phyloP scores from a whole-genome alignment of 2,113 vertebrate genomes.

The Triplophysa tibetana region DNA sequence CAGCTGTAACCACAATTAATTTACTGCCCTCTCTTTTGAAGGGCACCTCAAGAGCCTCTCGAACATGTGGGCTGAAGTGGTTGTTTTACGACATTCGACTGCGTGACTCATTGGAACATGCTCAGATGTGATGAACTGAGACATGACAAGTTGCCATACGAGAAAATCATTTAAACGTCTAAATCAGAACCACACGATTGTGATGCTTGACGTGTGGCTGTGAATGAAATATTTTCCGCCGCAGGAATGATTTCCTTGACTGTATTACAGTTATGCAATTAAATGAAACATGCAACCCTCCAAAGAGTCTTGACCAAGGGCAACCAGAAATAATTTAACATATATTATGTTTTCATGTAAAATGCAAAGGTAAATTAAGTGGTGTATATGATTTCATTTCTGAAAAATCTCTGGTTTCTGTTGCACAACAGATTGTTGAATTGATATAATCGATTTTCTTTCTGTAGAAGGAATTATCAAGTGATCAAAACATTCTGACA shows the following conservation, averaged over 20 bases:
- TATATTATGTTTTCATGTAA: neutral
- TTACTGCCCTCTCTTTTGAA: constrained; percentile 26
- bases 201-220: neutral
- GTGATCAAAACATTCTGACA: neutral
- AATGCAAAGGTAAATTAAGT: neutral
- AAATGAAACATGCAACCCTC: constrained; percentile 12
- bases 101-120: neutral
- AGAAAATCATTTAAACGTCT: constrained; percentile 27
- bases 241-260: constrained; percentile 12
- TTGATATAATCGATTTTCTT: neutral
- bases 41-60: constrained; percentile 5
- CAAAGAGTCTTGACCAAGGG: neutral
- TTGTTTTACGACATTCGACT: constrained; percentile 11
- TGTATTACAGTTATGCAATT: constrained; percentile 14
- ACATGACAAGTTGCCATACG: constrained; percentile 21
- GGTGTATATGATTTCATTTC: neutral
- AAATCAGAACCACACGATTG: constrained; percentile 1
- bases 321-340: constrained; percentile 17
- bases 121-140: constrained; percentile 19
- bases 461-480: neutral
- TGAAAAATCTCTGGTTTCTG: neutral
- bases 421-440: neutral
- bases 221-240: constrained; percentile 19
- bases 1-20: constrained; percentile 13
- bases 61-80: neutral